Percentiles rank a stretch among this genome's conserved stretches.
These are phyloP conservation scores for Naso thynnoides DNA, from an alignment of 2,797 vertebrate species.

Conservation along the genomic window DNA sequence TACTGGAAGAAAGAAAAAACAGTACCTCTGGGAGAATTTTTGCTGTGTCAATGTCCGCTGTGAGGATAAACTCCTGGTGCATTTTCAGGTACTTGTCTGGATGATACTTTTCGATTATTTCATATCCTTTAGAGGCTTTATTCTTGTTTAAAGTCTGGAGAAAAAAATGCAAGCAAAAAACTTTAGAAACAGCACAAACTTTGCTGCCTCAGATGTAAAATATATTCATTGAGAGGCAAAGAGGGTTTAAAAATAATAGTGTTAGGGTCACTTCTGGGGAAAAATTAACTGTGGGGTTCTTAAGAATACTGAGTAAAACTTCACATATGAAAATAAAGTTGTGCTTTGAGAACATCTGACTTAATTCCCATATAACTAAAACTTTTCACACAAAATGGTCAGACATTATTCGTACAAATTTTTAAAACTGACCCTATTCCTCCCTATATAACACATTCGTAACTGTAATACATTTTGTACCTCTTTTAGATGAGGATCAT, in stretches of 20 bases:
- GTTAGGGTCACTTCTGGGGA: too few relatives aligned
- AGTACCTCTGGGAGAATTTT: conserved; percentile 9
- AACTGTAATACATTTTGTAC: not conserved
- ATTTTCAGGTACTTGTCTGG: not conserved
- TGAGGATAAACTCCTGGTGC: not conserved
- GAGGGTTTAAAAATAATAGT: too few relatives aligned
- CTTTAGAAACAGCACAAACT: not conserved
- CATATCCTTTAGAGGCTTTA: not conserved
- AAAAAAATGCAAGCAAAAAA: not conserved
- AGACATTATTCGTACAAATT: too few relatives aligned
- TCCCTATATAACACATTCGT: not conserved
- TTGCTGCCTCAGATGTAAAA: too few relatives aligned
- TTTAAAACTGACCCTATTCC: too few relatives aligned
- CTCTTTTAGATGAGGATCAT: conserved; percentile 30
- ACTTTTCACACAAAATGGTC: too few relatives aligned
- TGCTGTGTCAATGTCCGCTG: not conserved
- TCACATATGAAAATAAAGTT: too few relatives aligned
- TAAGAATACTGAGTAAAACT: too few relatives aligned
- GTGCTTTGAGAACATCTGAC: too few relatives aligned
- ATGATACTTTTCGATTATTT: not conserved
- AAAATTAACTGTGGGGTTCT: too few relatives aligned
- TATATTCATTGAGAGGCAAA: too few relatives aligned
- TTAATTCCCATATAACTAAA: too few relatives aligned
- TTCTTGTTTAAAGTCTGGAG: not conserved
- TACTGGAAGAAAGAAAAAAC: not conserved